Evolutionary conservation across 2,888 invertebrate species (phyloP).

Genomic region (Prenolepis imparis): DNA sequence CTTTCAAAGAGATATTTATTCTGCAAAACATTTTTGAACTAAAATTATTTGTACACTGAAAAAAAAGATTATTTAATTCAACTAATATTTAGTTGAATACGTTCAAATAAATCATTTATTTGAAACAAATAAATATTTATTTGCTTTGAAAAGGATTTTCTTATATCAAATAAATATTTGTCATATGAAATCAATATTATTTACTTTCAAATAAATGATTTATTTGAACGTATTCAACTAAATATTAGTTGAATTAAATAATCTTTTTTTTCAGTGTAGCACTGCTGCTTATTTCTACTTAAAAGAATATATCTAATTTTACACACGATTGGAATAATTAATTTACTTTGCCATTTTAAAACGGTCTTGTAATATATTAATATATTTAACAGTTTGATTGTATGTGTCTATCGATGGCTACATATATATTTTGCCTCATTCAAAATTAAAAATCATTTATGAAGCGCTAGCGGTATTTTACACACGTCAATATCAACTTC

Average conservation of each 20-base stretch:
- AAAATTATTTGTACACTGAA: constrained; percentile 8
- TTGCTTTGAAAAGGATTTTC: no score
- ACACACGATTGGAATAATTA: background rate
- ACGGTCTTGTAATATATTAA: no score
- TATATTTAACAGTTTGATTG: background rate
- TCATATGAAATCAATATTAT: no score
- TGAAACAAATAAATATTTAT: no score
- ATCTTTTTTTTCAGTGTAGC: no score
- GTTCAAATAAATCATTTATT: no score
- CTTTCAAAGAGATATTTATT: background rate
- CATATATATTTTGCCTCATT: constrained; percentile 1
- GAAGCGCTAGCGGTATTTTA: constrained; percentile 29
- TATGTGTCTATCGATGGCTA: background rate
- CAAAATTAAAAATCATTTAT: constrained; percentile 38
- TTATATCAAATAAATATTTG: no score
- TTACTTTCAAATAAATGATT: no score
- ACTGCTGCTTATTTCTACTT: background rate
- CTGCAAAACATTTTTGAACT: background rate
- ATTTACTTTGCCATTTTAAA: background rate
- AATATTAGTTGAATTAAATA: no score
- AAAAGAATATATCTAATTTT: background rate
- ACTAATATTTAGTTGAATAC: no score
- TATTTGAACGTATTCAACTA: no score
- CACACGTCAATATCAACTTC: constrained; percentile 24
- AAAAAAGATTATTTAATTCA: no score